A percentile compares a stretch with the other conserved stretches of the same genome.
phyloP scores from a whole-genome alignment of 2,888 invertebrate species.

The Tetranychus piercei region DNA sequence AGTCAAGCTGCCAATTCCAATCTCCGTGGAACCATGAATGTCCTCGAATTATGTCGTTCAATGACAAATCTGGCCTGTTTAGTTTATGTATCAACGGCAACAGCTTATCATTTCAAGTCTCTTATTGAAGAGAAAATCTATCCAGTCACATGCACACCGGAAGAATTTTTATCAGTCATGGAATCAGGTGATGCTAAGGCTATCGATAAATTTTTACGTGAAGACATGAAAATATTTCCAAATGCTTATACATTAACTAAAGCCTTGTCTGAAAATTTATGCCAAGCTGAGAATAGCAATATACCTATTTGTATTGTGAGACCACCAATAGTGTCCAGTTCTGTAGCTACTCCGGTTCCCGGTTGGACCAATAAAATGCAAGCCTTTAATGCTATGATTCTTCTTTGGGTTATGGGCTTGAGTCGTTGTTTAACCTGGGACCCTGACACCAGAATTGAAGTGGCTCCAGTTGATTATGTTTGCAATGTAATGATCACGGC shows the following conservation, averaged over 20 bases:
- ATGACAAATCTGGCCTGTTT: slow-evolving; percentile 32
- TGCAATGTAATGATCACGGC: slow-evolving; percentile 1
- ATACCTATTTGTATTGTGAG: slow-evolving; percentile 3
- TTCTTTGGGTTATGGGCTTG: slow-evolving; percentile 4
- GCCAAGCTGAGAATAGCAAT: neutral
- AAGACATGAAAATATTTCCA: neutral
- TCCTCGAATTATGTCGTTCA: slow-evolving; percentile 30
- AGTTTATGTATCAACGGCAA: slow-evolving; percentile 69
- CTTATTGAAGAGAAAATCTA: slow-evolving; percentile 56
- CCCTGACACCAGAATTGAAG: neutral
- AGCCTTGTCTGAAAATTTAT: slow-evolving; percentile 2
- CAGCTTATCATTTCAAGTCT: slow-evolving; percentile 56
- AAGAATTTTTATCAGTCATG: neutral
- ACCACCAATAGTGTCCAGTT: slow-evolving; percentile 3
- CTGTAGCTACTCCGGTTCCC: neutral
- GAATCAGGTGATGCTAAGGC: neutral
- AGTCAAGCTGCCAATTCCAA: slow-evolving; percentile 30
- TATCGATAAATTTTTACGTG: neutral
- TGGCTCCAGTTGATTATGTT: slow-evolving; percentile 4
- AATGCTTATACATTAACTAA: slow-evolving; percentile 2
- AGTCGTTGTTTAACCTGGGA: neutral
- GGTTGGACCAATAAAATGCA: slow-evolving; percentile 10
- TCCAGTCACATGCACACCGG: slow-evolving; percentile 35
- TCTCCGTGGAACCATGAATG: slow-evolving; percentile 32
- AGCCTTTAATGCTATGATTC: neutral